Conservation (phyloP, 2,888 invertebrate genomes). For the Cataglyphis livida region DNA sequence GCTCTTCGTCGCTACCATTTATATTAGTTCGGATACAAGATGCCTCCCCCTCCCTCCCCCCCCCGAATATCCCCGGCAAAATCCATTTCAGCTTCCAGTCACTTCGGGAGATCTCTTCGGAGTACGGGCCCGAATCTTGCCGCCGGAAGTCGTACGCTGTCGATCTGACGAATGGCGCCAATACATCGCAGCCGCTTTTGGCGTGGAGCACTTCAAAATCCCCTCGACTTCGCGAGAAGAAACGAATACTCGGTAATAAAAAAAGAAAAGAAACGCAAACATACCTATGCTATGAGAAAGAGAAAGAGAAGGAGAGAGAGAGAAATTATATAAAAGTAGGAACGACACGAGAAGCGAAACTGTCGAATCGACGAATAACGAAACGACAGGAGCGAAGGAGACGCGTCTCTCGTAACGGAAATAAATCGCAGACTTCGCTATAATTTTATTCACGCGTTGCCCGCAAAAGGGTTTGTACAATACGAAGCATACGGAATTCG, state of each 20-base stretch:
- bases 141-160: constrained; percentile 50
- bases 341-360: constrained; percentile 62
- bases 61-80: constrained; percentile 38
- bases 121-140: constrained; percentile 28
- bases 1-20: constrained; percentile 52
- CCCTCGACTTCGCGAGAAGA: constrained; percentile 43
- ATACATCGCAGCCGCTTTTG: constrained; percentile 69
- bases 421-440: constrained; percentile 65
- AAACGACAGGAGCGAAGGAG: constrained; percentile 52
- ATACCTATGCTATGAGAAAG: constrained; percentile 17
- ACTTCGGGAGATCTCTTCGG: constrained; percentile 58
- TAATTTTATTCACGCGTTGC: constrained; percentile 55
- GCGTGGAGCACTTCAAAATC: constrained; percentile 53
- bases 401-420: constrained; percentile 54
- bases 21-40: constrained; percentile 63
- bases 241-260: constrained; percentile 58
- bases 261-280: constrained; percentile 24
- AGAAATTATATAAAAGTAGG: background rate
- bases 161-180: constrained; percentile 73
- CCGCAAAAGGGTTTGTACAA: constrained; percentile 29
- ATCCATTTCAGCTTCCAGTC: constrained; percentile 62
- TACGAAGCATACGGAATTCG: constrained; percentile 15
- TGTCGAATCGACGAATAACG: constrained; percentile 65
- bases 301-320: background rate
- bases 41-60: background rate